phyloP scores from a whole-genome alignment of 2,113 vertebrate species.

The Terrapene triunguis region DNA sequence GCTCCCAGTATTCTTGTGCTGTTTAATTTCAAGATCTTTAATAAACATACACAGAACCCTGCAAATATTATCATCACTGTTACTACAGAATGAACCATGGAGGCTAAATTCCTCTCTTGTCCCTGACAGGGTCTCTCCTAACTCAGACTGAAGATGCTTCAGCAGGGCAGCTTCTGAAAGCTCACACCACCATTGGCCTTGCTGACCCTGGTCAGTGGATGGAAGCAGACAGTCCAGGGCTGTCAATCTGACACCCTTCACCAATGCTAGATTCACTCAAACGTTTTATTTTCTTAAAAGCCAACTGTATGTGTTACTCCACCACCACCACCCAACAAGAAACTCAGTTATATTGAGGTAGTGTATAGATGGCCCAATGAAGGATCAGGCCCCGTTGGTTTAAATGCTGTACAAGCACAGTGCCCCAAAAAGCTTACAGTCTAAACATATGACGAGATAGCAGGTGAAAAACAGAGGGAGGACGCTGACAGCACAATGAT shows the following conservation, averaged over 20 bases:
- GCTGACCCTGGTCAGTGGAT: not conserved
- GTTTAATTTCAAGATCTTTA: not conserved
- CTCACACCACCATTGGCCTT: accelerated
- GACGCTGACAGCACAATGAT: conserved; percentile 17
- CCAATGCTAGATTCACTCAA: not conserved
- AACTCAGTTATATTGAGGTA: not conserved
- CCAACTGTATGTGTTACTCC: not conserved
- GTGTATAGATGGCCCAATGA: not conserved
- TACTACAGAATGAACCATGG: not conserved
- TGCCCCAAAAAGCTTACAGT: not conserved
- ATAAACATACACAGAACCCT: not conserved
- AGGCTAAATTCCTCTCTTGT: not conserved
- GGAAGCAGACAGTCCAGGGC: not conserved
- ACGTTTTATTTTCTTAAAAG: not conserved
- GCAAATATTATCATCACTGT: not conserved
- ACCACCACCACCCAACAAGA: not conserved
- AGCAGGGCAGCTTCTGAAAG: not conserved
- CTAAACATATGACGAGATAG: conserved; percentile 40
- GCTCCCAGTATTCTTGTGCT: not conserved
- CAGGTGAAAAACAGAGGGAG: conserved; percentile 34
- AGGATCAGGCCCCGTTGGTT: not conserved
- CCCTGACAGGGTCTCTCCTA: not conserved
- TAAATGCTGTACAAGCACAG: not conserved
- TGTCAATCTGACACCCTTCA: not conserved
- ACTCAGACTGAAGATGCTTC: not conserved